A percentile compares a stretch with the other conserved stretches of the same genome.
Conservation (phyloP, 2,888 invertebrate genomes). For the Ptychoptera contaminata region DNA sequence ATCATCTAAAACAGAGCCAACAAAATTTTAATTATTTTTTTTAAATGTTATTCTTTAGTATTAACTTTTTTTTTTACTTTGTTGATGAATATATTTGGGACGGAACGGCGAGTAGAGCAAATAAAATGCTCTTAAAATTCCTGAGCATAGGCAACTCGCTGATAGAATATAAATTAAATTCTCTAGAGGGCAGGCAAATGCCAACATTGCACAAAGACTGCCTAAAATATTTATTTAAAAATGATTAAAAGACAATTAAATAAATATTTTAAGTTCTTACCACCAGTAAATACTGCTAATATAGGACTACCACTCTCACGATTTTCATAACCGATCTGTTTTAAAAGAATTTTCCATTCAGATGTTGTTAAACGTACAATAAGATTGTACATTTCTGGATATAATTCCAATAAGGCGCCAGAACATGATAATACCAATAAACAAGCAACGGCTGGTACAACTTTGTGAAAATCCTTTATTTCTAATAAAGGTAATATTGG, state of each 20-base stretch:
- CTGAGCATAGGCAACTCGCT: slow-evolving; percentile 25
- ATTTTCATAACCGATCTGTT: slow-evolving; percentile 36
- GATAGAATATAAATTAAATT: slow-evolving; percentile 33
- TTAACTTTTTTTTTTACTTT: slow-evolving; percentile 14
- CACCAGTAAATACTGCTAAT: slow-evolving; percentile 37
- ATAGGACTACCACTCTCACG: slow-evolving; percentile 38
- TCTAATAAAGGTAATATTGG: slow-evolving; percentile 36
- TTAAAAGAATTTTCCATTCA: slow-evolving; percentile 38
- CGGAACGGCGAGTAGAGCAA: slow-evolving; percentile 27
- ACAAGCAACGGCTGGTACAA: slow-evolving; percentile 38
- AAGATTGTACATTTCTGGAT: slow-evolving; percentile 34
- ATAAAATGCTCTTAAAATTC: slow-evolving; percentile 25
- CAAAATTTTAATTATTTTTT: background rate
- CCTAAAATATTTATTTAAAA: slow-evolving; percentile 19
- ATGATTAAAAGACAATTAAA: slow-evolving; percentile 12
- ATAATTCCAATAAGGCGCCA: slow-evolving; percentile 36
- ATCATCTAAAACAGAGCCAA: slow-evolving; percentile 15
- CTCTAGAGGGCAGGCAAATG: slow-evolving; percentile 39
- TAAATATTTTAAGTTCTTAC: slow-evolving; percentile 9
- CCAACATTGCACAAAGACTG: slow-evolving; percentile 37
- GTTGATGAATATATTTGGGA: slow-evolving; percentile 26
- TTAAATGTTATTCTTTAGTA: background rate
- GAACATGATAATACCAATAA: slow-evolving; percentile 36
- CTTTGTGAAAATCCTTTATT: slow-evolving; percentile 36
- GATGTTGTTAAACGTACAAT: slow-evolving; percentile 37